Conservation (phyloP, 2,797 vertebrate species). For the Lepilemur ruficaudatus region DNA sequence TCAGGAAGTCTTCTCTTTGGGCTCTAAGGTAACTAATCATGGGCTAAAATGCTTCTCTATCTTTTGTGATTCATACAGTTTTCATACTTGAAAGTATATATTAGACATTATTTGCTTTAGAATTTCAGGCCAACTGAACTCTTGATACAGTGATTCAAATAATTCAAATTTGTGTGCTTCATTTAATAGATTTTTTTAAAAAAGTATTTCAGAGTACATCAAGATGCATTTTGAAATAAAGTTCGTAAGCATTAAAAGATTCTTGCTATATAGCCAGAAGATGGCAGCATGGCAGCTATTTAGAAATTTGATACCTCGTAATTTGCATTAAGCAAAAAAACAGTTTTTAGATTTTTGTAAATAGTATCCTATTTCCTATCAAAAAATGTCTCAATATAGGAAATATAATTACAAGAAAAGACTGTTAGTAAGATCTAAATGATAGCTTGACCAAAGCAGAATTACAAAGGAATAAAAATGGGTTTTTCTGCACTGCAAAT, state of each 20-base stretch:
- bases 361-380: neutral
- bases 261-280: slow-evolving; percentile 73
- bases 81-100: neutral
- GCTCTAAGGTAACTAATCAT: neutral
- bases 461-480: slow-evolving; percentile 47
- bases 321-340: neutral
- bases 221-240: neutral
- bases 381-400: neutral
- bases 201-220: neutral
- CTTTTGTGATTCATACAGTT: neutral
- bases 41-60: neutral
- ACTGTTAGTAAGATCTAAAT: slow-evolving; percentile 3
- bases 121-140: neutral
- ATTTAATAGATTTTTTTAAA: neutral
- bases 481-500: slow-evolving; percentile 26
- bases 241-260: neutral
- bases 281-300: slow-evolving; percentile 82
- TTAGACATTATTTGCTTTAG: neutral
- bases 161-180: neutral
- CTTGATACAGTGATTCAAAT: neutral
- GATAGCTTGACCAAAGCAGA: slow-evolving; percentile 42
- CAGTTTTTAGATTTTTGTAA: slow-evolving; percentile 32
- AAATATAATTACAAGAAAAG: slow-evolving; percentile 45
- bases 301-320: slow-evolving; percentile 41
- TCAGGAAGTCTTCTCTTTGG: neutral